Evolutionary conservation across 1,140 invertebrate species (phyloP).

Genomic region (Daktulosphaira vitifoliae): DNA sequence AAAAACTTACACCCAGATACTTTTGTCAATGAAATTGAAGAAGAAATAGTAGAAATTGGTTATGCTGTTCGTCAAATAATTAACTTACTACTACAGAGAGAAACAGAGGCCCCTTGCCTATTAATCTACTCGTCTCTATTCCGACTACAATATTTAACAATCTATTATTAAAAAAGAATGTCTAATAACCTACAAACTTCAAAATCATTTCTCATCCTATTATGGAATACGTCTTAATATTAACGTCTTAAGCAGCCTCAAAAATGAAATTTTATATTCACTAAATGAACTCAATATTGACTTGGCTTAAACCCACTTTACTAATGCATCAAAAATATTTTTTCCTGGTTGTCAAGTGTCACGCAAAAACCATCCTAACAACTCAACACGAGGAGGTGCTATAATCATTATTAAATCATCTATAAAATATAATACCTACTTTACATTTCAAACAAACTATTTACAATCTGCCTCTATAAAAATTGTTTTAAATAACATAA

Average conservation of each 20-base stretch:
- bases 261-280: conserved; percentile 35
- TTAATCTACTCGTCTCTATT: conserved; percentile 14
- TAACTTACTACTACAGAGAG: not conserved
- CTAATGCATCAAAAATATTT: too few species aligned
- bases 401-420: too few species aligned
- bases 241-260: conserved; percentile 36
- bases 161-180: conserved; percentile 2
- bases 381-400: too few species aligned
- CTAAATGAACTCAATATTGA: conserved; percentile 36
- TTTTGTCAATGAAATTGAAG: not conserved
- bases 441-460: too few species aligned
- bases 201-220: not conserved
- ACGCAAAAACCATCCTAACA: too few species aligned
- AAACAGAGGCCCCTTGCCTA: not conserved
- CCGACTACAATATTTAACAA: not conserved
- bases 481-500: too few species aligned
- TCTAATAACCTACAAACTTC: not conserved
- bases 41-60: not conserved
- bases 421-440: too few species aligned
- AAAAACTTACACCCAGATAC: too few species aligned
- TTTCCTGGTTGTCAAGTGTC: too few species aligned
- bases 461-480: too few species aligned
- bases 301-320: conserved; percentile 25
- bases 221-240: conserved; percentile 38
- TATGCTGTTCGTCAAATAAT: not conserved